Conservation (phyloP, 2,113 vertebrate species). For the Chaetodon auriga region DNA sequence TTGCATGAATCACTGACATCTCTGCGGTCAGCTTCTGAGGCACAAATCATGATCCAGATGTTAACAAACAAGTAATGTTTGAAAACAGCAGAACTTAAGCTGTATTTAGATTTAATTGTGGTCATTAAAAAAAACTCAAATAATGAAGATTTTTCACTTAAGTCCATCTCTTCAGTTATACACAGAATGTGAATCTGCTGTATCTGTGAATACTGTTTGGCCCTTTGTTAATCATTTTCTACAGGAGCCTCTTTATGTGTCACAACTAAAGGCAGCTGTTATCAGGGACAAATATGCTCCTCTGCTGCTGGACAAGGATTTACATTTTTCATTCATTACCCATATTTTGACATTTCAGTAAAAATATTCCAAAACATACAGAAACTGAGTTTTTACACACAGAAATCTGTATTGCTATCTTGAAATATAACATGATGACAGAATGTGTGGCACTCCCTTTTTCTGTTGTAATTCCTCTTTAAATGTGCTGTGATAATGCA, state of each 20-base stretch:
- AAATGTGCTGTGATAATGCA: background rate
- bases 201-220: background rate
- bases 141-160: background rate
- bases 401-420: background rate
- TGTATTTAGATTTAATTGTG: background rate
- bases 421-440: background rate
- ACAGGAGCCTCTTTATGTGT: background rate
- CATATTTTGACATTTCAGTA: background rate
- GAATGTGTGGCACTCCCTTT: constrained; percentile 52
- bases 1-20: background rate
- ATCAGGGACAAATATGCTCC: background rate
- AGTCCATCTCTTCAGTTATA: background rate
- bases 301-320: background rate
- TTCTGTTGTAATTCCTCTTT: constrained; percentile 30
- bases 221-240: too few relatives aligned
- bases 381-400: background rate
- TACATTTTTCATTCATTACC: background rate
- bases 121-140: background rate
- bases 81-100: background rate
- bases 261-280: background rate
- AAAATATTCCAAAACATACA: background rate
- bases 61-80: background rate
- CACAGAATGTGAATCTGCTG: background rate
- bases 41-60: background rate
- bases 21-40: background rate